Conservation (phyloP, 2,888 invertebrate species). For the Pollenia labialis region DNA sequence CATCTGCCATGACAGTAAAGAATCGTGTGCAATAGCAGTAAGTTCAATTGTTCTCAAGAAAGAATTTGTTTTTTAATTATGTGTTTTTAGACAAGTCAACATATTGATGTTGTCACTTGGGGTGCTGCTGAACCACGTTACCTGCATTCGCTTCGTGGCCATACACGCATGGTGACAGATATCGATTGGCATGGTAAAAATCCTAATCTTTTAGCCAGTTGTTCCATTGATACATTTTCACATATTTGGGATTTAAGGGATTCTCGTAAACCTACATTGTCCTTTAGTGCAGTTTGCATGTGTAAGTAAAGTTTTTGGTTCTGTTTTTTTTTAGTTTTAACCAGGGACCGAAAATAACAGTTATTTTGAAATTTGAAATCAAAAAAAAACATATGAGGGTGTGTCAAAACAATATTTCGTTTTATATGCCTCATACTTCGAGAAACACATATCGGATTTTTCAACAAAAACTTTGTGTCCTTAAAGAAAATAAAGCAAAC, state of each 20-base stretch:
- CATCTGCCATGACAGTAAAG: constrained; percentile 90
- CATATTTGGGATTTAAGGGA: constrained; percentile 97
- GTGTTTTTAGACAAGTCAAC: constrained; percentile 90
- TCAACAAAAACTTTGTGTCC: too few relatives aligned
- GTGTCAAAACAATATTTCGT: too few relatives aligned
- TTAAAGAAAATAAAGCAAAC: too few relatives aligned
- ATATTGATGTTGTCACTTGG: constrained; percentile 94
- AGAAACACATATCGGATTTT: too few relatives aligned
- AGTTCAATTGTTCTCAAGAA: constrained; percentile 79
- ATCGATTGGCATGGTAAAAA: constrained; percentile 95
- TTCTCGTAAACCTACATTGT: constrained; percentile 91
- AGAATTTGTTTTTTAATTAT: background rate
- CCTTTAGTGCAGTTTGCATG: constrained; percentile 94
- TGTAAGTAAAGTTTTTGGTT: constrained; percentile 75
- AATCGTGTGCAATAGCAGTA: constrained; percentile 95
- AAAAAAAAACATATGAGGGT: too few relatives aligned
- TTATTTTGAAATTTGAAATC: too few relatives aligned
- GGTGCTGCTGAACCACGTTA: constrained; percentile 89
- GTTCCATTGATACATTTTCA: constrained; percentile 96
- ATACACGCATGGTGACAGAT: constrained; percentile 94
- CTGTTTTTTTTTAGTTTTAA: too few relatives aligned
- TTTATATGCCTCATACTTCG: too few relatives aligned
- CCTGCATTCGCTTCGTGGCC: constrained; percentile 90
- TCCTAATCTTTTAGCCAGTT: constrained; percentile 91
- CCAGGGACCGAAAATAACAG: too few relatives aligned